A percentile compares a stretch with the other conserved stretches of the same genome.
These are phyloP conservation scores for Neosilurus mollespiculum DNA, from an alignment of 2,797 vertebrate genomes.

Conservation along the genomic window DNA sequence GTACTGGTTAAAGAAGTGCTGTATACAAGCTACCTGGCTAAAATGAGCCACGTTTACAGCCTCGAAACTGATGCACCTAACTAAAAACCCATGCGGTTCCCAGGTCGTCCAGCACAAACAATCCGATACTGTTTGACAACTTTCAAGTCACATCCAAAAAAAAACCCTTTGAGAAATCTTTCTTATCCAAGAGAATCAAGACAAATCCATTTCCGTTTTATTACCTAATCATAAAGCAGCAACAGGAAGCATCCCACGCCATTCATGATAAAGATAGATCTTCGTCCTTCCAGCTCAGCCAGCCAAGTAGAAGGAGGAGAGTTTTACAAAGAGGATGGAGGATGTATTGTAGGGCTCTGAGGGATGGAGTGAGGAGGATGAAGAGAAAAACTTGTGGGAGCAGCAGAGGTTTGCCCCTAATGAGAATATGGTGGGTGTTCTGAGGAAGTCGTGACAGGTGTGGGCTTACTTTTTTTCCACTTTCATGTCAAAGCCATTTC, in stretches of 20 bases:
- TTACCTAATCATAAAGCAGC: constrained; percentile 6
- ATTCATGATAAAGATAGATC: constrained; percentile 25
- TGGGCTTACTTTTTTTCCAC: constrained; percentile 64
- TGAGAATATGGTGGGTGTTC: constrained; percentile 72
- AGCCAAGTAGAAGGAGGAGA: neutral
- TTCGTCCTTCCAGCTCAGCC: neutral
- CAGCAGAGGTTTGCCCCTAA: constrained; percentile 63
- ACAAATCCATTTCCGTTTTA: neutral
- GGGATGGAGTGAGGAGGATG: constrained; percentile 1
- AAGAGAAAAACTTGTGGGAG: constrained; percentile 33
- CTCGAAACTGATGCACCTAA: neutral
- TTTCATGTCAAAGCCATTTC: constrained; percentile 55
- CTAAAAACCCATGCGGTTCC: neutral
- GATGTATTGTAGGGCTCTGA: neutral
- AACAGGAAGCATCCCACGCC: constrained; percentile 9
- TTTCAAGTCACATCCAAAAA: neutral
- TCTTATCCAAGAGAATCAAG: neutral
- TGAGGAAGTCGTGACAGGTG: constrained; percentile 70
- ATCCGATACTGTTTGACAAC: neutral
- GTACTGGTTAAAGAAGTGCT: neutral
- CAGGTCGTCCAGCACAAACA: neutral
- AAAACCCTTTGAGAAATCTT: neutral
- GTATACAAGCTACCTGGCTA: neutral
- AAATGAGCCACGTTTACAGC: neutral
- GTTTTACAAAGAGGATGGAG: constrained; percentile 16